Conservation (phyloP, 92 coral and sea anemone species). For the Palythoa caribaeorum region DNA sequence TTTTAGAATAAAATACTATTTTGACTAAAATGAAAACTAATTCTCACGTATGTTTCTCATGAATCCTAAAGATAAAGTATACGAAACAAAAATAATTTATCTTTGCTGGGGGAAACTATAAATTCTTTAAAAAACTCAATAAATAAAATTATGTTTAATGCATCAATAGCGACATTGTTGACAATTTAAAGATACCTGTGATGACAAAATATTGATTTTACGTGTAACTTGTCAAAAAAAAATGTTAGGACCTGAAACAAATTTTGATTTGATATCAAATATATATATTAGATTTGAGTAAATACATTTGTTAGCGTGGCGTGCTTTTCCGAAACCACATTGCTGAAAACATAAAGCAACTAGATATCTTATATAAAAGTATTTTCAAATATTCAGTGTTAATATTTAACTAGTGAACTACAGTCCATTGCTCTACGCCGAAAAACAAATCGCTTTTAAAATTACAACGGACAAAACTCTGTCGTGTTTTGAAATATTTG, state of each 20-base stretch:
- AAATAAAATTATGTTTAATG: not conserved
- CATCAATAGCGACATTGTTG: not conserved
- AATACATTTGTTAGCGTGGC: no score
- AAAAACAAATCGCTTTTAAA: no score
- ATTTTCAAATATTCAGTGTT: no score
- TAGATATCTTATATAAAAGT: no score
- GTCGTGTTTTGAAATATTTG: no score
- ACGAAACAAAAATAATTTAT: no score
- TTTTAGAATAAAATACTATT: not conserved
- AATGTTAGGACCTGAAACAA: not conserved
- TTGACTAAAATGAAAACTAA: not conserved
- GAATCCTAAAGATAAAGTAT: not conserved
- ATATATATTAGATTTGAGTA: not conserved
- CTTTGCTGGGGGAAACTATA: not conserved
- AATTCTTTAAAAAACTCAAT: not conserved
- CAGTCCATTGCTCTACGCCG: no score
- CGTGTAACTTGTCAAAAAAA: not conserved
- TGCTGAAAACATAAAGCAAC: no score
- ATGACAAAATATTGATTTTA: not conserved
- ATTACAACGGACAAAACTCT: no score
- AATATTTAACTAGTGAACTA: no score
- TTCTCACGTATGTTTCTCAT: no score
- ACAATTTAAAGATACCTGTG: not conserved
- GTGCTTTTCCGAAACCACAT: no score
- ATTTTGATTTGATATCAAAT: not conserved